Base-by-base conservation (phyloP, 2,113 vertebrate genomes). In the Morone chrysops region DNA sequence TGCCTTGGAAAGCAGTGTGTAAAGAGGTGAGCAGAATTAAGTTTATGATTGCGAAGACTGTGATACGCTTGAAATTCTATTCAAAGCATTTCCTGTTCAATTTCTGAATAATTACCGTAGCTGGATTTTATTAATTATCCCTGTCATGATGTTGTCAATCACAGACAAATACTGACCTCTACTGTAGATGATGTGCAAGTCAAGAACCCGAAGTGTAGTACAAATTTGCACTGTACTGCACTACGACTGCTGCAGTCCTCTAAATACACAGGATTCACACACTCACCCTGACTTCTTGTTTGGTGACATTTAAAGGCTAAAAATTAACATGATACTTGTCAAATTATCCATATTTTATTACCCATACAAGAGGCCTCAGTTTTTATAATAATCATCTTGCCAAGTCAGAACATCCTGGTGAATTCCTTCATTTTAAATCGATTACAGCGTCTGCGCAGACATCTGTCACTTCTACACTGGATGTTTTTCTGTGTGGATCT, bases 161-260 rank as follows among this genome's bases (percentile, higher is more conserved):
- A 20, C 6, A 78, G 57, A 76, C 12, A 83, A 73, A 86, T 57
- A 77, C 75, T 77, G 83, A 80, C 78, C 76, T 78, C 72, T 87
- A 25, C 78, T 84, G 75, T 62, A 25, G 16, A 31, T 54, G 6
- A 43, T 61, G 50, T 61, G 57, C 13, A 75, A 78, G 4, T 47
- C 62, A 57, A 74, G 11, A 43, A 71, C 20, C 8, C 8, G 38
- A 0, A 75, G 18, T 54, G 18, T 4, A 22, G 0, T 18, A n/a
- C 38, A 84, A 41, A 43, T 63, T 11, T 0, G 4, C 7, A 48
- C 1, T 45, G 14, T 22, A 18, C 25, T 36, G n/a, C 0, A n/a
- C 41, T 20, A 25, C 1, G 5, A 5, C 61, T 43, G 38, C 18
- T 43, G 18, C 38, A 41, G 10, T 41, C 31, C 18, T 20, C 17